Evolutionary conservation across 2,888 invertebrate genomes (phyloP), one percentile per base, ranked within the genome.

Genomic region (Phytoseiulus persimilis): DNA sequence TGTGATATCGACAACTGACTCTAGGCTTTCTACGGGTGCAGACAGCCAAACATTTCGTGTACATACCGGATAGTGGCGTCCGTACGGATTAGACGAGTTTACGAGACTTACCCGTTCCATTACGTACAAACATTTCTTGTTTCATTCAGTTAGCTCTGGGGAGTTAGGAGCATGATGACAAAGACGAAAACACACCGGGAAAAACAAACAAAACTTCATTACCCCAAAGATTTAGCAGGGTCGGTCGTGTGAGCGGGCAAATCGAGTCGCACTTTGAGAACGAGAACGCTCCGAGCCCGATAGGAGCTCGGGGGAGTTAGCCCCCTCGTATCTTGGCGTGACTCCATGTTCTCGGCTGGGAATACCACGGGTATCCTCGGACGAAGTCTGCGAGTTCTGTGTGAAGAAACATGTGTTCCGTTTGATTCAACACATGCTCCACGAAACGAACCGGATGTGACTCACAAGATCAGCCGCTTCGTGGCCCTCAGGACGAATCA

Each of bases 11-110:
- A 65, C 14, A 65, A 65, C 65, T 65, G 65, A 65, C 18, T 65
- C 65, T 65, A 65, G 65, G 65, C 65, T 65, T 65, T 65, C 65
- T 65, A 65, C 65, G 65, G 65, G 65, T 65, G 65, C 65, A 65
- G 65, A 65, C 65, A 65, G 65, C 65, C 65, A 65, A 65, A 65
- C 65, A 11, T 65, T 65, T 65, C 18, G 65, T 65, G 65, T 65
- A 65, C 65, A 65, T 65, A 65, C 18, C 1, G 18, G 65, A 65
- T 65, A 65, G 28, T 65, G 18, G 65, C 65, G 28, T 65, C 65
- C 65, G 65, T 65, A 65, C 65, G 65, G 65, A 65, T 65, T 28
- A 65, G 23, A 65, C 65, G 65, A 65, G 23, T 65, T 65, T 28
- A 65, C 65, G 65, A 65, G 65, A 65, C 65, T 65, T 65, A 65